Conservation (phyloP, 2,113 vertebrate species). For the Hydropotes inermis region DNA sequence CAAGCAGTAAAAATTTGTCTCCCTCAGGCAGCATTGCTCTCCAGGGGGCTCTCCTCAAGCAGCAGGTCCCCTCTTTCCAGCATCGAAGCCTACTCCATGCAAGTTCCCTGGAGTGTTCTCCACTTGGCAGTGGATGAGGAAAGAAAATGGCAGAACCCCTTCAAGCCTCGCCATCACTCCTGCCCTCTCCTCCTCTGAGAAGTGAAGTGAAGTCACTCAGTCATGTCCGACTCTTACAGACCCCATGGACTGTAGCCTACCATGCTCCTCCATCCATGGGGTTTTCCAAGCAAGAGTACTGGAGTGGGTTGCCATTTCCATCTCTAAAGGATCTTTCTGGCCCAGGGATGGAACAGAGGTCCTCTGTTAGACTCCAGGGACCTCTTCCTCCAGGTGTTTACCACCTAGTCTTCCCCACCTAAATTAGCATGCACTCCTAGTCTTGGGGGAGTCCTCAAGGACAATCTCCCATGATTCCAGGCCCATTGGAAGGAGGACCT, state of each 20-base stretch:
- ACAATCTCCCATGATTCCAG: neutral
- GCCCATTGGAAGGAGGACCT: neutral
- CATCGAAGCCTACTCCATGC: no score
- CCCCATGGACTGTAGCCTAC: neutral
- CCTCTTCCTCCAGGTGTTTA: neutral
- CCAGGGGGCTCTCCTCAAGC: neutral
- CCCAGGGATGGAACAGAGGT: neutral
- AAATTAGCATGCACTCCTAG: accelerated
- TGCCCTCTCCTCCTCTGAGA: neutral
- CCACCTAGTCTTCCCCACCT: neutral
- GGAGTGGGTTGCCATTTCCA: neutral
- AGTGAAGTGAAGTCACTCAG: neutral
- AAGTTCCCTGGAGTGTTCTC: neutral
- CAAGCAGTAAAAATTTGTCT: neutral
- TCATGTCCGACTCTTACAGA: neutral
- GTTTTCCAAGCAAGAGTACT: neutral
- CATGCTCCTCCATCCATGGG: neutral
- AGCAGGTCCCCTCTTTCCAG: neutral
- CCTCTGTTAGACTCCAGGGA: neutral
- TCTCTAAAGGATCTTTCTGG: neutral
- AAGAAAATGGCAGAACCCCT: accelerated
- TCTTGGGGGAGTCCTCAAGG: neutral
- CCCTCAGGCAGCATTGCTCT: neutral
- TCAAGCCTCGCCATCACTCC: no score
- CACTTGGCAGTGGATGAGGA: accelerated